Evolutionary conservation across 92 coral and sea anemone species (phyloP).

Genomic region (Porites lobata): DNA sequence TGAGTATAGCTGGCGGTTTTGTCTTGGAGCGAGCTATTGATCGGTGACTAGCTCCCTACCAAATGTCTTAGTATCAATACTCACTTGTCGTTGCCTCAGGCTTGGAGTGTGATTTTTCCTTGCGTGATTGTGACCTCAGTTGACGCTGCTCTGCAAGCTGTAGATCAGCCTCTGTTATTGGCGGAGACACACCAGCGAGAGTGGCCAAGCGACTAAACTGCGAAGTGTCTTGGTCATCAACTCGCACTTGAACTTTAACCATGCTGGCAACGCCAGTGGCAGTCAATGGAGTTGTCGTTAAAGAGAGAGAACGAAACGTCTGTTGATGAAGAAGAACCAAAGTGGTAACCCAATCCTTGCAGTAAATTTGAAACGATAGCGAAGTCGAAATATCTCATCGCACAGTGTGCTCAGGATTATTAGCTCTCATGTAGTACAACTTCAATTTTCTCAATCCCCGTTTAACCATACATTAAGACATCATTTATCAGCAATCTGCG

Average conservation of each 20-base stretch:
- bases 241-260: constrained; percentile 91
- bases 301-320: constrained; percentile 83
- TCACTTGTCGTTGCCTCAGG: neutral
- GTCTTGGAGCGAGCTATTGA: too few species aligned
- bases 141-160: constrained; percentile 45
- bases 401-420: too few species aligned
- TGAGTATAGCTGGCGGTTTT: too few species aligned
- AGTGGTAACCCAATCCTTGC: neutral
- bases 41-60: neutral
- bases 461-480: too few species aligned
- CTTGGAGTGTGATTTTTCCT: neutral
- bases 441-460: too few species aligned
- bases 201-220: constrained; percentile 86
- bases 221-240: constrained; percentile 75
- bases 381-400: too few species aligned
- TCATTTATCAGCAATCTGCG: too few species aligned
- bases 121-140: neutral
- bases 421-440: too few species aligned
- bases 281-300: constrained; percentile 75
- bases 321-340: constrained; percentile 11
- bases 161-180: constrained; percentile 72
- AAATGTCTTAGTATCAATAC: neutral
- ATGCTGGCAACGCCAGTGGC: constrained; percentile 73
- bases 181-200: constrained; percentile 92
- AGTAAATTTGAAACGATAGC: too few species aligned